A percentile compares a stretch with the other conserved stretches of the same genome.
phyloP scores from a whole-genome alignment of 1,140 invertebrate genomes.

The Bombyx mandarina region DNA sequence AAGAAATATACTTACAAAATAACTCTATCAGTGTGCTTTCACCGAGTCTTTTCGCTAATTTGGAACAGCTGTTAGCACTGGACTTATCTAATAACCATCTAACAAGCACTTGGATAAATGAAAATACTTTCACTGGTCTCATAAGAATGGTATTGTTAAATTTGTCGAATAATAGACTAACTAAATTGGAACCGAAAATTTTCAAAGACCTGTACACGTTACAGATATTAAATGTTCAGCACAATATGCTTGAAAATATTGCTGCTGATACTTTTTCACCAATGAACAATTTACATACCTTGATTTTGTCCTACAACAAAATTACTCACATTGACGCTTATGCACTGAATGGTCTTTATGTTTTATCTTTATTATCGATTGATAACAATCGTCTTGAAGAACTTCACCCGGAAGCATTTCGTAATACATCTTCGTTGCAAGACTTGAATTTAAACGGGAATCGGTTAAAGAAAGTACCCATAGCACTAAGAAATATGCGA shows the following conservation, averaged over 20 bases:
- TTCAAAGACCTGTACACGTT: slow-evolving; percentile 86
- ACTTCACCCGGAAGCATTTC: slow-evolving; percentile 85
- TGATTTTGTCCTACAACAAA: slow-evolving; percentile 85
- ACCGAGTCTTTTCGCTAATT: slow-evolving; percentile 84
- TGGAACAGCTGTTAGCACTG: slow-evolving; percentile 87
- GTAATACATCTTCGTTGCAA: slow-evolving; percentile 85
- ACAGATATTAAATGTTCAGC: slow-evolving; percentile 85
- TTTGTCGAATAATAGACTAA: slow-evolving; percentile 87
- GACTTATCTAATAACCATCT: slow-evolving; percentile 91
- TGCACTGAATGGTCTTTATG: slow-evolving; percentile 84
- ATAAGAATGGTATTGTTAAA: slow-evolving; percentile 89
- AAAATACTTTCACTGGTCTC: slow-evolving; percentile 87
- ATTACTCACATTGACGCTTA: slow-evolving; percentile 83
- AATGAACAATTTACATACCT: slow-evolving; percentile 87
- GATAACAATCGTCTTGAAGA: slow-evolving; percentile 85
- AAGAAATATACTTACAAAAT: slow-evolving; percentile 89
- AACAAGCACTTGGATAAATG: slow-evolving; percentile 85
- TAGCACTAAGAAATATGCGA: slow-evolving; percentile 80
- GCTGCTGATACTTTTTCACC: slow-evolving; percentile 85
- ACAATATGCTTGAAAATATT: slow-evolving; percentile 85
- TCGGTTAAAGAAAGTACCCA: slow-evolving; percentile 82
- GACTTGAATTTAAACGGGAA: slow-evolving; percentile 91
- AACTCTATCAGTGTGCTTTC: slow-evolving; percentile 88
- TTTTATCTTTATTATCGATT: slow-evolving; percentile 82
- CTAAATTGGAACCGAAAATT: slow-evolving; percentile 82